Conservation (phyloP, 2,113 vertebrate genomes). For the Embiotoca jacksoni region DNA sequence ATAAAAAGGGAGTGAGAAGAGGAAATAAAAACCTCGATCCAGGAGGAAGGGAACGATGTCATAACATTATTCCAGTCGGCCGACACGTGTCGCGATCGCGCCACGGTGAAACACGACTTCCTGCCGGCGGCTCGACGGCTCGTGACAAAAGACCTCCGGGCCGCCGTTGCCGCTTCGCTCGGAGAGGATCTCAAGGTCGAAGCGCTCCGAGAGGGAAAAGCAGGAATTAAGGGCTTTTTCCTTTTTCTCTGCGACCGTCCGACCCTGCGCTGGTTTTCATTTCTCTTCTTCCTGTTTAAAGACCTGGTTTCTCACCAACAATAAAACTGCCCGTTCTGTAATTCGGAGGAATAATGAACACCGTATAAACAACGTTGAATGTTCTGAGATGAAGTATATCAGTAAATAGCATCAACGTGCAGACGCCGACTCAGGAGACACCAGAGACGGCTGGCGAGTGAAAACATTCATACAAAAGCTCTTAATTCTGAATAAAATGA, state of each 20-base stretch:
- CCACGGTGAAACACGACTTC: neutral
- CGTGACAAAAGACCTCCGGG: constrained; percentile 52
- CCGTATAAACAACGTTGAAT: too few species aligned
- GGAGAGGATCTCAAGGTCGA: constrained; percentile 48
- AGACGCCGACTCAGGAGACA: too few species aligned
- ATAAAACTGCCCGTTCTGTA: too few species aligned
- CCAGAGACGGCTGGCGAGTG: too few species aligned
- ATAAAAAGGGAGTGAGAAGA: neutral
- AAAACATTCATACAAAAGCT: too few species aligned
- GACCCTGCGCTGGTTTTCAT: neutral
- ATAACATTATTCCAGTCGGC: constrained; percentile 10
- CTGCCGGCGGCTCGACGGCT: constrained; percentile 28
- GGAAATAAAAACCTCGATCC: neutral
- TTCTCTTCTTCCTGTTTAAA: neutral
- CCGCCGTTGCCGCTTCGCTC: constrained; percentile 19
- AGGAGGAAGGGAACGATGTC: neutral
- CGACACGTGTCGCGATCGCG: constrained; percentile 13
- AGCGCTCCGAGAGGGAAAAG: constrained; percentile 15
- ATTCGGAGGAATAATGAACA: too few species aligned
- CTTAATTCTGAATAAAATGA: too few species aligned
- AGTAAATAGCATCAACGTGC: too few species aligned
- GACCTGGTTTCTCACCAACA: too few species aligned
- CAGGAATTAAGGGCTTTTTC: constrained; percentile 34
- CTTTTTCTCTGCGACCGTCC: neutral
- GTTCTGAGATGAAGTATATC: too few species aligned